phyloP scores from a whole-genome alignment of 2,888 invertebrate species.

The Noctua comes region DNA sequence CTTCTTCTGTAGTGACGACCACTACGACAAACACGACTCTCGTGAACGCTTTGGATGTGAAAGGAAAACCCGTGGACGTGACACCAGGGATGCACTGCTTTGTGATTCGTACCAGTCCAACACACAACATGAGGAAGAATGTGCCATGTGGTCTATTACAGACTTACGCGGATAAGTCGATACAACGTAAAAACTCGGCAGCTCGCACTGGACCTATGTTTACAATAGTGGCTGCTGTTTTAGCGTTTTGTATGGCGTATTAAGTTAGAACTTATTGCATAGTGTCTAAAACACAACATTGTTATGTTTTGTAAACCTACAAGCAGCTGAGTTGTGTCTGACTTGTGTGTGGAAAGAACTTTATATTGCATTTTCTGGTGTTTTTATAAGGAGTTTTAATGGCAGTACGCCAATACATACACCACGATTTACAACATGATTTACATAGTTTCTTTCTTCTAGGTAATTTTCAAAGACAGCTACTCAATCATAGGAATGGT shows the following conservation, averaged over 20 bases:
- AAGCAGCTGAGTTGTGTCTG: slow-evolving; percentile 11
- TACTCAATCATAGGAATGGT: background rate
- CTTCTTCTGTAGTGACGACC: slow-evolving; percentile 77
- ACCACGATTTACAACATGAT: background rate
- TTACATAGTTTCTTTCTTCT: background rate
- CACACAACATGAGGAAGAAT: slow-evolving; percentile 77
- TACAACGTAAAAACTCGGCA: slow-evolving; percentile 79
- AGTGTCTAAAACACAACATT: slow-evolving; percentile 15
- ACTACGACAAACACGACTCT: slow-evolving; percentile 82
- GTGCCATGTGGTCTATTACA: slow-evolving; percentile 84
- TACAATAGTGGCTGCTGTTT: slow-evolving; percentile 74
- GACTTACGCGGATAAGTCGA: slow-evolving; percentile 82
- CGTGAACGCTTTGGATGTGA: slow-evolving; percentile 84
- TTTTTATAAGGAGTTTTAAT: background rate
- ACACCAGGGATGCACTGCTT: slow-evolving; percentile 86
- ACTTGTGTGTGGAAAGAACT: slow-evolving; percentile 31
- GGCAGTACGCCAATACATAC: background rate
- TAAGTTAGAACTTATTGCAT: slow-evolving; percentile 48
- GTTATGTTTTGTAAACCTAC: slow-evolving; percentile 11
- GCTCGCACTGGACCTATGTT: slow-evolving; percentile 76
- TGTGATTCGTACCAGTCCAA: slow-evolving; percentile 77
- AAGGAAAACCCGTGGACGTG: slow-evolving; percentile 82
- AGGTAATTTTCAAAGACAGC: background rate
- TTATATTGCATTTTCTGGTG: slow-evolving; percentile 51
- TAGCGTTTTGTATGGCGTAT: slow-evolving; percentile 69